These are phyloP conservation scores for Elmis aenea DNA, from an alignment of 2,888 invertebrate species.

Conservation along the genomic window DNA sequence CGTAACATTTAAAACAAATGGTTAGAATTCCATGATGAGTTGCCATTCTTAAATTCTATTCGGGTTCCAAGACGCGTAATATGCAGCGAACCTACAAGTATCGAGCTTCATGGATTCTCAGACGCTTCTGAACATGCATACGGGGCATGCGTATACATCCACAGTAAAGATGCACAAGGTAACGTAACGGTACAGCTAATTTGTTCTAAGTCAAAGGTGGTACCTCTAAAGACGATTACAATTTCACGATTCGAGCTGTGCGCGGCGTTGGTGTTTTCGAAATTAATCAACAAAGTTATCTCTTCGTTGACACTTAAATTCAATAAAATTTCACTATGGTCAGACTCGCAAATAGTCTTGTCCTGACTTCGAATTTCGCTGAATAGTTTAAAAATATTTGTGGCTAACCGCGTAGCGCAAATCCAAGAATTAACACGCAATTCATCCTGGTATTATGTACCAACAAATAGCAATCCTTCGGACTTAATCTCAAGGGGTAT, in stretches of 20 bases:
- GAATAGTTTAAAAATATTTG: neutral
- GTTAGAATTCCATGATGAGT: no score
- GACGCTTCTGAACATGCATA: no score
- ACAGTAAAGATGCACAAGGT: no score
- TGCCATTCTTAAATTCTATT: no score
- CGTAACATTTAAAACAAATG: no score
- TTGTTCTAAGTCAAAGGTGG: neutral
- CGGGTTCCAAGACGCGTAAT: no score
- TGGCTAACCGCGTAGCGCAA: neutral
- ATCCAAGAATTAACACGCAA: neutral
- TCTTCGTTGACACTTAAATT: neutral
- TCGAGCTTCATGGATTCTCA: no score
- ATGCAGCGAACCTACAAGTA: no score
- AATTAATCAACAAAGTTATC: neutral
- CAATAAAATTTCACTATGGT: neutral
- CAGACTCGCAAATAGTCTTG: neutral
- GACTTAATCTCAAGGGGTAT: neutral
- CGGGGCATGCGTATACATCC: no score
- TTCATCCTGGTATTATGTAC: neutral
- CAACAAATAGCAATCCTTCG: neutral
- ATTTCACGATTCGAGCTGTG: neutral
- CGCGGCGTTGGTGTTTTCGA: neutral
- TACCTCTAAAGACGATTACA: neutral
- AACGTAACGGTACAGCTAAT: no score
- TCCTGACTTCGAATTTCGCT: neutral